A percentile compares a stretch with the other conserved stretches of the same genome.
These are phyloP conservation scores for Atta texana DNA, from an alignment of 1,140 invertebrate genomes.

Conservation along the genomic window DNA sequence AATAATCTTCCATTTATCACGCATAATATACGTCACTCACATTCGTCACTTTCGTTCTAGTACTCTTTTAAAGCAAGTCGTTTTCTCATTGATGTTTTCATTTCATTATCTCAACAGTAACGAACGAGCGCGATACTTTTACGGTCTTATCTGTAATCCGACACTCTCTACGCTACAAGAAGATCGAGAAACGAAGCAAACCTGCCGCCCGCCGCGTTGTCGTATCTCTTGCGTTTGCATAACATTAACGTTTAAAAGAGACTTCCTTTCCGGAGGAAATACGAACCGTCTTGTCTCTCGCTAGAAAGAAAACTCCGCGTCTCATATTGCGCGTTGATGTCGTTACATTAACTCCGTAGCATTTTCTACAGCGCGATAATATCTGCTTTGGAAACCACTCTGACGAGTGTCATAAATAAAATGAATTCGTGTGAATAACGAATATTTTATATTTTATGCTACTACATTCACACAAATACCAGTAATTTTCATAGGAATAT, in stretches of 20 bases:
- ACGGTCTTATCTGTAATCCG: conserved; percentile 48
- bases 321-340: conserved; percentile 43
- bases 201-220: not conserved
- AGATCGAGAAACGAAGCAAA: conserved; percentile 42
- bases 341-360: conserved; percentile 27
- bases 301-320: conserved; percentile 45
- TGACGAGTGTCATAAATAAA: not conserved
- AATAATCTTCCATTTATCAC: not conserved
- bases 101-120: conserved; percentile 55
- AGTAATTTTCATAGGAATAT: not conserved
- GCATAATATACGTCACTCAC: not conserved
- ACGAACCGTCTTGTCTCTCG: conserved; percentile 31
- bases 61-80: not conserved
- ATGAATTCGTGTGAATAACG: not conserved
- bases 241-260: conserved; percentile 61
- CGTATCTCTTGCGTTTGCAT: conserved; percentile 50
- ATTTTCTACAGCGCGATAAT: conserved; percentile 2
- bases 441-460: not conserved
- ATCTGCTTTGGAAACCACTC: not conserved
- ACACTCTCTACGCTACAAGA: conserved; percentile 20
- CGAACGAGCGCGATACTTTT: conserved; percentile 32
- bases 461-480: not conserved
- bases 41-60: not conserved
- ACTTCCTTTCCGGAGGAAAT: conserved; percentile 44
- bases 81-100: conserved; percentile 54